A percentile compares a stretch with the other conserved stretches of the same genome.
Evolutionary conservation across 2,888 invertebrate species (phyloP).

Genomic region (Cephus pygmeus): DNA sequence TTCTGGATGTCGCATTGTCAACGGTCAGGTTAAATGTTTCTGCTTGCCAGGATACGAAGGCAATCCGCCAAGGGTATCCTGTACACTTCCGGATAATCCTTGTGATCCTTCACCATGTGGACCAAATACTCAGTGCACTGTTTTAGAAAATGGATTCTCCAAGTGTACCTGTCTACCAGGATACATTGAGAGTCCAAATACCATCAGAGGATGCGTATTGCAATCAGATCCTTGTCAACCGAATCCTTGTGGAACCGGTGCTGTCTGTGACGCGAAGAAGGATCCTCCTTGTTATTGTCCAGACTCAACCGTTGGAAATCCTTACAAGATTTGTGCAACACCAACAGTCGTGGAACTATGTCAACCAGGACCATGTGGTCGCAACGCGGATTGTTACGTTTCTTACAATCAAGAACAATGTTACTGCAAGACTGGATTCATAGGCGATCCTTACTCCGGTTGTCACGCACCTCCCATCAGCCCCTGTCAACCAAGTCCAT

Average conservation of each 20-base stretch:
- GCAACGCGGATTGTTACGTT: slow-evolving; percentile 86
- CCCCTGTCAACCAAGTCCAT: slow-evolving; percentile 83
- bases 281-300: slow-evolving; percentile 88
- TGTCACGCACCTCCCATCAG: slow-evolving; percentile 77
- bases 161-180: slow-evolving; percentile 89
- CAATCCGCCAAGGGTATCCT: slow-evolving; percentile 79
- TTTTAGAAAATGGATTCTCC: slow-evolving; percentile 82
- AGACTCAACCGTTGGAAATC: slow-evolving; percentile 84
- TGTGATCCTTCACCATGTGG: slow-evolving; percentile 90
- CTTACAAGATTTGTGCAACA: slow-evolving; percentile 79
- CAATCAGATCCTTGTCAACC: slow-evolving; percentile 85
- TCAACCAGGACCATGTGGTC: slow-evolving; percentile 85
- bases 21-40: slow-evolving; percentile 84
- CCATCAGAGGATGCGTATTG: slow-evolving; percentile 85
- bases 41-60: slow-evolving; percentile 90
- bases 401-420: slow-evolving; percentile 85
- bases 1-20: slow-evolving; percentile 83
- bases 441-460: slow-evolving; percentile 84
- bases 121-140: slow-evolving; percentile 86
- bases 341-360: slow-evolving; percentile 75
- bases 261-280: slow-evolving; percentile 82
- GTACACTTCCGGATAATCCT: slow-evolving; percentile 79
- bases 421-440: slow-evolving; percentile 80
- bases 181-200: slow-evolving; percentile 87
- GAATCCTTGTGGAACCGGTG: slow-evolving; percentile 82